Conservation (phyloP, 1,140 invertebrate species). For the Ganaspis sp. region DNA sequence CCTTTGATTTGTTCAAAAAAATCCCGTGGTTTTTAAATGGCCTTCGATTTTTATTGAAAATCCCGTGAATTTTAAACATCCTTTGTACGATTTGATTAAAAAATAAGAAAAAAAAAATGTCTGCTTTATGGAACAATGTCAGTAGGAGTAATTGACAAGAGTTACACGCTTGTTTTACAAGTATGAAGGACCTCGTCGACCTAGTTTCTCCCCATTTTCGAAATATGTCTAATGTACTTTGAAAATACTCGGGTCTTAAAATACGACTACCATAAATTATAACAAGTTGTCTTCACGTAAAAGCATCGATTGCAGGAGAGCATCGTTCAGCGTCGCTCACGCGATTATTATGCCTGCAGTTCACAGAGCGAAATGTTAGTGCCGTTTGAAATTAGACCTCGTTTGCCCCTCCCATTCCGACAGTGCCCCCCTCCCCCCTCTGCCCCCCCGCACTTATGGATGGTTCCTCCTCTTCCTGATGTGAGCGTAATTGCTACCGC, state of each 20-base stretch:
- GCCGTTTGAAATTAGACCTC: conserved; percentile 48
- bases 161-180: neutral
- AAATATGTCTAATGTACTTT: conserved; percentile 7
- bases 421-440: conserved; percentile 38
- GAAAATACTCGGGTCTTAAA: conserved; percentile 10
- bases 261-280: conserved; percentile 11
- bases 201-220: conserved; percentile 4
- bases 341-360: conserved; percentile 21
- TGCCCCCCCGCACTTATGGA: conserved; percentile 33
- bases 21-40: too few species aligned
- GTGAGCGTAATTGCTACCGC: conserved; percentile 32
- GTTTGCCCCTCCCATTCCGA: conserved; percentile 42
- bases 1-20: too few species aligned
- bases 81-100: too few species aligned
- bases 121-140: neutral
- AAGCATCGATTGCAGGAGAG: conserved; percentile 22
- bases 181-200: neutral
- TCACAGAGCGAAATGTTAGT: conserved; percentile 56
- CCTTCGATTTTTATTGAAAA: too few species aligned
- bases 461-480: conserved; percentile 41
- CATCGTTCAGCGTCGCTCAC: neutral
- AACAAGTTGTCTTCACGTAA: conserved; percentile 26
- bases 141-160: neutral
- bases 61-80: too few species aligned
- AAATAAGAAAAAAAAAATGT: too few species aligned